Conservation (phyloP, 2,888 invertebrate species). For the Ctena decussata region DNA sequence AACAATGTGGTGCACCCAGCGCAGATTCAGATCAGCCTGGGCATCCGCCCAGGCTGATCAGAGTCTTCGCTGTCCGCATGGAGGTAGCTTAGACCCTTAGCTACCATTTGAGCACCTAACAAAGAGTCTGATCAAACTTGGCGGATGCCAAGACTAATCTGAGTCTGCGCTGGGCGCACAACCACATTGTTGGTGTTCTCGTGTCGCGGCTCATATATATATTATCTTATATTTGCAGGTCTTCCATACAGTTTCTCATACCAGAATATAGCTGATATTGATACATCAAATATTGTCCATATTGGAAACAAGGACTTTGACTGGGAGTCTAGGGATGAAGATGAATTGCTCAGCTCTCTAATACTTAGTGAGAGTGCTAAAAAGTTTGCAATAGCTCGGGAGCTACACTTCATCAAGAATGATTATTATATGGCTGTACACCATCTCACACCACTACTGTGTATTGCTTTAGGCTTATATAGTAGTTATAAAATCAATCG, state of each 20-base stretch:
- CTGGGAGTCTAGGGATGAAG: not conserved
- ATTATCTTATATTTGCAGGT: no score
- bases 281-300: not conserved
- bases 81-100: no score
- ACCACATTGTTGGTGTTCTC: no score
- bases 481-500: not conserved
- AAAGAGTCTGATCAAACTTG: no score
- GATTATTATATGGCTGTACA: not conserved
- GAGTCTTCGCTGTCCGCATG: no score
- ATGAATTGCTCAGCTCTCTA: not conserved
- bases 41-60: no score
- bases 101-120: no score
- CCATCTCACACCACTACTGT: not conserved
- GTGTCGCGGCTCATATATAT: no score
- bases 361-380: not conserved
- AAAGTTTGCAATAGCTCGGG: not conserved
- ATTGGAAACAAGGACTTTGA: not conserved
- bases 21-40: no score
- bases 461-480: not conserved
- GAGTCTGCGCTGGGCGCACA: no score
- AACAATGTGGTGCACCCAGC: no score
- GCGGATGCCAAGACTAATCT: no score
- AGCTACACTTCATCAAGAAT: not conserved
- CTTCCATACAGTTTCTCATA: not conserved
- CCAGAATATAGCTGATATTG: not conserved